Evolutionary conservation across 1,140 invertebrate genomes (phyloP).

Genomic region (Drosophila tropicalis): DNA sequence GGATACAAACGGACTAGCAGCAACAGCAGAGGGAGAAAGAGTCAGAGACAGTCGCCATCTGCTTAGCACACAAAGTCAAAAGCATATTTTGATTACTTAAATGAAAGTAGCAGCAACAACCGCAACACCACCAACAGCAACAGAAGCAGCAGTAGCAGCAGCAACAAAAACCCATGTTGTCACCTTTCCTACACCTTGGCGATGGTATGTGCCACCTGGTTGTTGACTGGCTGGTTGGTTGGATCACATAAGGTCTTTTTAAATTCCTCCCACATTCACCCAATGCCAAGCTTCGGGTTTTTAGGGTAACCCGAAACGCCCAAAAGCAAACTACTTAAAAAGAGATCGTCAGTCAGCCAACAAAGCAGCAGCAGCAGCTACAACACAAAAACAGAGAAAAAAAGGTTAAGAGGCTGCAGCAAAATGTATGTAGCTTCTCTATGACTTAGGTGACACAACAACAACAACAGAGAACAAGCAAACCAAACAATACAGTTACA

Average conservation of each 20-base stretch:
- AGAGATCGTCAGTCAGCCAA: constrained; percentile 62
- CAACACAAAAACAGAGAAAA: constrained; percentile 27
- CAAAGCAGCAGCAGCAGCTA: constrained; percentile 24
- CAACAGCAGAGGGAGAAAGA: not conserved
- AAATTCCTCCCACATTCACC: not conserved
- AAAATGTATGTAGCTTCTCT: constrained; percentile 44
- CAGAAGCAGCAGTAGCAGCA: constrained; percentile 28
- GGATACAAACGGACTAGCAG: not conserved
- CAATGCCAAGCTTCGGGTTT: constrained; percentile 10
- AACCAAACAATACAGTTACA: constrained; percentile 77
- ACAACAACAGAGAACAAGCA: constrained; percentile 31
- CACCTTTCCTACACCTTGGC: constrained; percentile 46
- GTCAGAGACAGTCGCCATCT: constrained; percentile 52
- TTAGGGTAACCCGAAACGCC: constrained; percentile 57
- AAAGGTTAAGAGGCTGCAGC: constrained; percentile 79
- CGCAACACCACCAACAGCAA: not conserved
- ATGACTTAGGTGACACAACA: constrained; percentile 63
- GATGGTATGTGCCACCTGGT: constrained; percentile 29
- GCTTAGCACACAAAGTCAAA: constrained; percentile 73
- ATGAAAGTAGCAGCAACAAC: constrained; percentile 55
- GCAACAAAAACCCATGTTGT: constrained; percentile 64
- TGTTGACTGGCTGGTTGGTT: not conserved
- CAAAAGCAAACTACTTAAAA: constrained; percentile 78
- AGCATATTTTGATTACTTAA: constrained; percentile 82
- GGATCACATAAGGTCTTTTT: not conserved